A percentile compares a stretch with the other conserved stretches of the same genome.
Evolutionary conservation across 2,797 vertebrate species (phyloP).

Genomic region (Helicolenus hilgendorfi): DNA sequence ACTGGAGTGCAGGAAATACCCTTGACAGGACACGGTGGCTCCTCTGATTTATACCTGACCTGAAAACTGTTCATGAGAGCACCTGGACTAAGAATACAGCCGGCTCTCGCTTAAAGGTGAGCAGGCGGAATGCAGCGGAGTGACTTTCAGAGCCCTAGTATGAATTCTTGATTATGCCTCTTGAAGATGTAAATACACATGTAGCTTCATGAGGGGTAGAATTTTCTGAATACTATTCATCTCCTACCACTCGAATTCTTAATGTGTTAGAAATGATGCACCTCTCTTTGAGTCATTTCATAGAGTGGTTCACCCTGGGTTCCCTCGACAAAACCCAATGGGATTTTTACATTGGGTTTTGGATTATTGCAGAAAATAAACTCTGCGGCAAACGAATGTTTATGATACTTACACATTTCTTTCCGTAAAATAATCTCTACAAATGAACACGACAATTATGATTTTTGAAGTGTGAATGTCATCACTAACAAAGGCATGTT

Average conservation of each 20-base stretch:
- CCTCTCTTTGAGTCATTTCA: background rate
- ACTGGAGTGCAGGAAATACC: conserved; percentile 50
- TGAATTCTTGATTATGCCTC: conserved; percentile 2
- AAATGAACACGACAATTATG: too few species aligned
- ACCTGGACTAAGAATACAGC: conserved; percentile 2
- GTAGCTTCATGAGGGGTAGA: background rate
- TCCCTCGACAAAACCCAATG: too few species aligned
- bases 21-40: conserved; percentile 42
- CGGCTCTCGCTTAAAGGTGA: conserved; percentile 9
- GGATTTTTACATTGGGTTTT: too few species aligned
- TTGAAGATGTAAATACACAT: background rate
- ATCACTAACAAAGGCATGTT: conserved; percentile 54
- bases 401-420: too few species aligned
- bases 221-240: background rate
- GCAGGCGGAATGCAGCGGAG: background rate
- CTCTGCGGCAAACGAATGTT: too few species aligned
- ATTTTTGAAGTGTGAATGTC: too few species aligned
- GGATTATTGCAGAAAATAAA: too few species aligned
- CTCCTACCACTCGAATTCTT: background rate
- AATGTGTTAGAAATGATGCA: background rate
- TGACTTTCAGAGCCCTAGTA: conserved; percentile 1
- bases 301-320: too few species aligned
- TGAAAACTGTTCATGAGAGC: conserved; percentile 21
- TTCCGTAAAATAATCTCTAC: too few species aligned
- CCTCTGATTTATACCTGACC: conserved; percentile 48